A percentile compares a stretch with the other conserved stretches of the same genome.
These are phyloP conservation scores for zebrafish (Danio rerio) DNA, from an alignment of 2,113 vertebrate genomes.

Conservation along the genomic window GRCz12tu NC_133190.1:24691501-24692000, in stretches of 20 bases:
- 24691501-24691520: slow-evolving; percentile 89
- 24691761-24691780: slow-evolving; percentile 54
- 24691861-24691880: slow-evolving; percentile 86
- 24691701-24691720: not conserved
- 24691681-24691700: slow-evolving; percentile 66
- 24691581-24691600: slow-evolving; percentile 78
- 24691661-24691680: slow-evolving; percentile 82
- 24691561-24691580: slow-evolving; percentile 86
- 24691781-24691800: slow-evolving; percentile 74
- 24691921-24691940: not conserved
- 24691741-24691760: not conserved
- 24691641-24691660: slow-evolving; percentile 86
- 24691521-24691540: slow-evolving; percentile 76
- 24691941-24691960: not conserved
- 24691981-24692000: slow-evolving; percentile 77
- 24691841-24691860: slow-evolving; percentile 75
- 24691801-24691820: slow-evolving; percentile 85
- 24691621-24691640: slow-evolving; percentile 79
- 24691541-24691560: slow-evolving; percentile 87
- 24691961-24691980: not conserved
- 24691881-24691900: slow-evolving; percentile 74
- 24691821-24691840: slow-evolving; percentile 83
- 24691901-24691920: slow-evolving; percentile 77
- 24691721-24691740: not conserved
- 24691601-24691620: slow-evolving; percentile 86